Percentiles rank a stretch among this genome's conserved stretches.
These are phyloP conservation scores for Umimayanthus chanpuru DNA, from an alignment of 92 coral and sea anemone genomes.

Conservation along the genomic window DNA sequence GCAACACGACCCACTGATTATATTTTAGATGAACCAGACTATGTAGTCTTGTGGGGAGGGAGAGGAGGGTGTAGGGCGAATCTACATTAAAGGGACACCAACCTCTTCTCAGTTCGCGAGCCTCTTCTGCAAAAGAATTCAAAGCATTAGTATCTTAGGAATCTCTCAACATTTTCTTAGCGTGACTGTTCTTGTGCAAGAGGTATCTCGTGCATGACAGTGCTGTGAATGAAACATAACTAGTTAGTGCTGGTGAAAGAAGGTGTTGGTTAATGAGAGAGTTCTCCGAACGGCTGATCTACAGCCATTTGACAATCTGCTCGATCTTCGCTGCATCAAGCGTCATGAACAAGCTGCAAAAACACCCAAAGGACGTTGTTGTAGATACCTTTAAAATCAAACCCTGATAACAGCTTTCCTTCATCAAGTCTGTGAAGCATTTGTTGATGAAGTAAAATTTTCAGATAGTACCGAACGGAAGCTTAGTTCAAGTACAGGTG, in stretches of 20 bases:
- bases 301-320: neutral
- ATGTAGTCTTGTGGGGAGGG: no score
- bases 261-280: neutral
- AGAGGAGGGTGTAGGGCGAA: neutral
- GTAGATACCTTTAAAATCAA: neutral
- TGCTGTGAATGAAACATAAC: conserved; percentile 7
- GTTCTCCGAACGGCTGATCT: neutral
- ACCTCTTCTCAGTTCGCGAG: conserved; percentile 8
- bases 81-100: neutral
- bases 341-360: neutral
- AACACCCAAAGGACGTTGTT: neutral
- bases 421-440: neutral
- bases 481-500: neutral
- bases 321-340: neutral
- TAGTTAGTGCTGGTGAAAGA: conserved; percentile 27
- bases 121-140: conserved; percentile 25
- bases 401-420: neutral
- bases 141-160: neutral
- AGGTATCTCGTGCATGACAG: conserved; percentile 11
- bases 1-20: no score
- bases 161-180: neutral
- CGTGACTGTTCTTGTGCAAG: neutral
- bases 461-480: neutral
- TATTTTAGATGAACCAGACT: no score
- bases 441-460: neutral